Evolutionary conservation across 2,113 vertebrate species (phyloP), one percentile per base, ranked within the genome.

Genomic region (Myotis yumanensis): DNA sequence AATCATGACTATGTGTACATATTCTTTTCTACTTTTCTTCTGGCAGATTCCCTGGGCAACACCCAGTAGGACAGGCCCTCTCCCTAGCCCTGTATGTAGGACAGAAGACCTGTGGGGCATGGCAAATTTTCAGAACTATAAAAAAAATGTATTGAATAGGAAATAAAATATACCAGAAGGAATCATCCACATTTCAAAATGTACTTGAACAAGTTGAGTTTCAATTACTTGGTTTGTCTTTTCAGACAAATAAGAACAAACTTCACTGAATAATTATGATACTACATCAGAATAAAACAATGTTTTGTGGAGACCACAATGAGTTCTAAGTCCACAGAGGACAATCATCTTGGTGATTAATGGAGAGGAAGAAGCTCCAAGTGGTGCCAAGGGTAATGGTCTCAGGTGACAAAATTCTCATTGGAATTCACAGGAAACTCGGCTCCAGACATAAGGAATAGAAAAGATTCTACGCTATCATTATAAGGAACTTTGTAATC

Each of bases 371-470:
- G 64, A 82, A 62, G 10, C 40, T 35, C 73, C 18, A 72, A 90
- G 43, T 57, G n/a, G 7, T 89, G 10, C 75, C 86, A 81, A 86
- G 40, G 40, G 22, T 28, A 37, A 90, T 64, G 43, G n/a, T 90
- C 90, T 83, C 86, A 59, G 17, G 92, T 87, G 89, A 46, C 28
- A 23, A 14, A 64, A 69, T 43, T 87, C 68, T 92, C 79, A 81
- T 48, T 91, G 59, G 15, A 76, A 73, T 59, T 3, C 51, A 16
- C 3, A 7, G 16, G n/a, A 52, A 59, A 80, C 32, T 59, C 32
- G 71, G 30, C 37, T 73, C 28, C 8, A 52, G 22, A 2, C 30
- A 66, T 23, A 69, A 43, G 7, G 6, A 76, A 28, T 40, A 79
- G n/a, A 79, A 43, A 88, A 68, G 84, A n/a, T 22, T 57, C 11